Percentiles rank a stretch among this genome's conserved stretches.
Evolutionary conservation across 2,888 invertebrate genomes (phyloP).

Genomic region (Cyrtodaria siliqua): DNA sequence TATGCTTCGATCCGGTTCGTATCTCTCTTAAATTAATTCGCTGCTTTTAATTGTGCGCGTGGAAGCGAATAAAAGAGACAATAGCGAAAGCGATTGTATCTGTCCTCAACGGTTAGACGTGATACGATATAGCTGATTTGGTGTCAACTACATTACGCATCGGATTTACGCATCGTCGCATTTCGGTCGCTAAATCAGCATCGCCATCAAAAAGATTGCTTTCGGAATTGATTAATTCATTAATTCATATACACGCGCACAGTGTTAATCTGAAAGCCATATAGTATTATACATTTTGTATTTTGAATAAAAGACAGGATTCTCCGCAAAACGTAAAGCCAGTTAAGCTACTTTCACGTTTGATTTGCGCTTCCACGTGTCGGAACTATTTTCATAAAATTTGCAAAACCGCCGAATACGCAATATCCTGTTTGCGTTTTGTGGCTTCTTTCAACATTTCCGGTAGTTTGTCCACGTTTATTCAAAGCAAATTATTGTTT

Average conservation of each 20-base stretch:
- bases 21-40: constrained; percentile 44
- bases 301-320: too few species aligned
- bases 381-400: too few species aligned
- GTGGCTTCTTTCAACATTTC: too few species aligned
- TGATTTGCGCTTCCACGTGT: too few species aligned
- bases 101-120: constrained; percentile 14
- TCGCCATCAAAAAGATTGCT: constrained; percentile 10
- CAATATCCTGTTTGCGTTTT: too few species aligned
- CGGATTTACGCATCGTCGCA: constrained; percentile 8
- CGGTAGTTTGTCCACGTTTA: too few species aligned
- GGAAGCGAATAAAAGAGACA: constrained; percentile 40
- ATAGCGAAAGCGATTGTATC: constrained; percentile 33
- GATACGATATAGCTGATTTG: constrained; percentile 22
- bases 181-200: neutral
- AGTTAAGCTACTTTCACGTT: too few species aligned
- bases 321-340: too few species aligned
- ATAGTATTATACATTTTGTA: neutral
- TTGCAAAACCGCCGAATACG: too few species aligned
- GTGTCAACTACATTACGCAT: constrained; percentile 13
- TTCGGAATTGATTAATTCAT: constrained; percentile 24
- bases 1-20: constrained; percentile 28
- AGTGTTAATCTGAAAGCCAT: constrained; percentile 16
- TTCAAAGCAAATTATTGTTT: too few species aligned
- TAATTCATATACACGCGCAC: neutral
- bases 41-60: constrained; percentile 46